Base-by-base conservation (phyloP, 2,113 vertebrate species). In the Perccottus glenii region DNA sequence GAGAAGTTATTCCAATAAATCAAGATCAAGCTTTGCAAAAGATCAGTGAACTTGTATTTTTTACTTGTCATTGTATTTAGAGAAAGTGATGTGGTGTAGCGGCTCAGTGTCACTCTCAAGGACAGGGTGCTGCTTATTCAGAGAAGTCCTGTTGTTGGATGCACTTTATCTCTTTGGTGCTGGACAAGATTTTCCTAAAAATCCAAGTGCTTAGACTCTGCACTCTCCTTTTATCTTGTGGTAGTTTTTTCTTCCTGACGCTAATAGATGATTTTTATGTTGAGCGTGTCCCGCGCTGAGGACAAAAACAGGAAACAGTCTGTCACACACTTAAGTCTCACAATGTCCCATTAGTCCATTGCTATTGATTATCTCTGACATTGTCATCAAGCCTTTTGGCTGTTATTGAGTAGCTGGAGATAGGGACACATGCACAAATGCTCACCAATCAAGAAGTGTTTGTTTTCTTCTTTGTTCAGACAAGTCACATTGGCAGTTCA, bases 331-430 rank as follows among this genome's bases (percentile, higher is more conserved):
- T 69, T 66, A 40, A 58, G 43, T 50, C 60, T 43, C 61, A 64
- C 42, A 36, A 46, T 16, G n/a, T 60, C 32, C 47, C 63, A 81
- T 70, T 66, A 70, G 32, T 43, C 27, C 55, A 65, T 69, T 67
- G 8, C 9, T 59, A 80, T 67, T 73, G 70, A 81, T 82, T 64
- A 64, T 67, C 49, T 14, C 49, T 63, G 61, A n/a, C 16, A 27
- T 60, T 73, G 63, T 71, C 60, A 60, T 77, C 73, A 63, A 52
- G 67, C 56, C 60, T 63, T 45, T 45, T 57, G 47, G 64, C 48
- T 75, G 56, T 33, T 67, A 73, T 65, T 61, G 62, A 83, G 60
- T 52, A 44, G 61, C 9, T n/a, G 16, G 8, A 71, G 46, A 14
- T 19, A 50, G 52, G 44, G 4, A 53, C 12, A 42, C 0, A 51